These are phyloP conservation scores for Dipodomys spectabilis DNA, from an alignment of 2,113 vertebrate genomes.

Conservation along the genomic window DNA sequence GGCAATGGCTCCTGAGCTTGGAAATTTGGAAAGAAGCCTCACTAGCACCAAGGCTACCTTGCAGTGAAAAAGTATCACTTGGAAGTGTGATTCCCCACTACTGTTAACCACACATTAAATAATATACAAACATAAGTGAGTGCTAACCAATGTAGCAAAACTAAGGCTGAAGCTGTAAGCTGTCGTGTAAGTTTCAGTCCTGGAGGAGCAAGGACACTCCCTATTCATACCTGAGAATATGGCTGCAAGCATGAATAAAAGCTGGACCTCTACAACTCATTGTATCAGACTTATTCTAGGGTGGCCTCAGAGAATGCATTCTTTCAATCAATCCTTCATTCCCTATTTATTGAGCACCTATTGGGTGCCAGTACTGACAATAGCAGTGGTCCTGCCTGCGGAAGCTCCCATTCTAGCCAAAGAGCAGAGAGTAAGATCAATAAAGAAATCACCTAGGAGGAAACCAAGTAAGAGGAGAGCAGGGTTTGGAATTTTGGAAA, in stretches of 20 bases:
- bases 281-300: not conserved
- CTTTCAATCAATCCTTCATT: not conserved
- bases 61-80: slow-evolving; percentile 3
- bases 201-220: not conserved
- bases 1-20: not conserved
- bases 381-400: not conserved
- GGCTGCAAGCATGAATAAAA: not conserved
- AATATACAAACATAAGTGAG: not conserved
- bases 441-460: not conserved
- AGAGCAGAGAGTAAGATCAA: not conserved
- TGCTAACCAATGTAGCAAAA: not conserved
- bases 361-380: not conserved
- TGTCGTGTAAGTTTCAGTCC: not conserved
- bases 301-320: not conserved
- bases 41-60: not conserved
- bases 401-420: not conserved
- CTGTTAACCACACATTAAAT: not conserved
- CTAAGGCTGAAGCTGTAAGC: not conserved
- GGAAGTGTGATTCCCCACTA: not conserved
- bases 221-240: slow-evolving; percentile 1
- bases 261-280: not conserved
- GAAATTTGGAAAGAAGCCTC: not conserved
- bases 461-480: not conserved
- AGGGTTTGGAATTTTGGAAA: slow-evolving; percentile 18
- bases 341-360: slow-evolving; percentile 25